Evolutionary conservation across 1,140 invertebrate genomes (phyloP).

Genomic region (Centruroides sculpturatus): DNA sequence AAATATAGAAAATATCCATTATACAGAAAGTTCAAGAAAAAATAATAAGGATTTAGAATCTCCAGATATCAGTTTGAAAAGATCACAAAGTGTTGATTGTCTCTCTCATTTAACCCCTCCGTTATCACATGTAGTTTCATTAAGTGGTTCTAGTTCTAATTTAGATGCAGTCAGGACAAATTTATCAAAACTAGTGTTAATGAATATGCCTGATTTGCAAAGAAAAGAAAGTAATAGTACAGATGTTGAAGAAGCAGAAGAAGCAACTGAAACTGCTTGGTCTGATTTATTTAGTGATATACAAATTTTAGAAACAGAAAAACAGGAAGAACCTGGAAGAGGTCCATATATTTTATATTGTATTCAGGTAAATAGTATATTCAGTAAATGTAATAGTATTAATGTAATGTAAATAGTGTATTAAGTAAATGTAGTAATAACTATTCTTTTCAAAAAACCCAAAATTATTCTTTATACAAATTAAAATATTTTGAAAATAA

Average conservation of each 20-base stretch:
- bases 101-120: not conserved
- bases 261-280: slow-evolving; percentile 23
- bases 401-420: no score
- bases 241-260: slow-evolving; percentile 22
- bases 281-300: slow-evolving; percentile 26
- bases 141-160: not conserved
- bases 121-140: not conserved
- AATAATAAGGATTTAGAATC: not conserved
- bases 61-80: not conserved
- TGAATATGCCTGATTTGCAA: not conserved
- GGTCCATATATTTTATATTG: slow-evolving; percentile 27
- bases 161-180: no score
- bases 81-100: not conserved
- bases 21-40: no score
- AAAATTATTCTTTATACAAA: no score
- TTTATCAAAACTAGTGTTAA: no score
- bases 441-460: no score
- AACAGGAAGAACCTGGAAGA: slow-evolving; percentile 21
- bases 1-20: no score
- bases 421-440: no score
- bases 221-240: not conserved
- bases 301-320: slow-evolving; percentile 25
- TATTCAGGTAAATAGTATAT: slow-evolving; percentile 21
- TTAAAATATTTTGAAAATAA: no score
- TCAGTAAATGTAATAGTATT: no score